Evolutionary conservation across 2,797 vertebrate species (phyloP).

Genomic region (Gallinago solitaria): DNA sequence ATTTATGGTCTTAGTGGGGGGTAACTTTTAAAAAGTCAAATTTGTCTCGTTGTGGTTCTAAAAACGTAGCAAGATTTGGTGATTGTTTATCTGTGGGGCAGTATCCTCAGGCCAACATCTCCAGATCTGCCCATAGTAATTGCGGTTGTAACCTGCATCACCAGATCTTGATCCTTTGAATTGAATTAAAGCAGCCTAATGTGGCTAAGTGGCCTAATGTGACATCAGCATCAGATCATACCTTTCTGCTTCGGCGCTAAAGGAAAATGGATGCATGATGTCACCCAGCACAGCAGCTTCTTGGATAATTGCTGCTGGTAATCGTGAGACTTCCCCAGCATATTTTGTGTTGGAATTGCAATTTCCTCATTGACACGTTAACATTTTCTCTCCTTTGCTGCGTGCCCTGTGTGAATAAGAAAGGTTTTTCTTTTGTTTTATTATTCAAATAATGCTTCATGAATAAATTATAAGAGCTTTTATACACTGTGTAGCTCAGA

Average conservation of each 20-base stretch:
- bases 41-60: not conserved
- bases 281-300: not conserved
- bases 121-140: not conserved
- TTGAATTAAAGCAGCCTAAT: not conserved
- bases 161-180: not conserved
- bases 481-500: not conserved
- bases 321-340: not conserved
- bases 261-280: not conserved
- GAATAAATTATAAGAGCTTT: not conserved
- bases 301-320: not conserved
- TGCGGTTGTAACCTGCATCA: fast-evolving
- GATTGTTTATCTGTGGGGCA: not conserved
- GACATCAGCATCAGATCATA: not conserved
- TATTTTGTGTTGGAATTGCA: not conserved
- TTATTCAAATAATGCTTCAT: not conserved
- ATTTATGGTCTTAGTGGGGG: not conserved
- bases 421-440: not conserved
- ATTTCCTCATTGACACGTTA: not conserved
- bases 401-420: not conserved
- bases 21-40: not conserved
- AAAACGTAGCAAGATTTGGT: not conserved
- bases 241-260: not conserved
- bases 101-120: not conserved
- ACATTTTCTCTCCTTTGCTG: not conserved
- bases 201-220: too few relatives aligned